phyloP scores from a whole-genome alignment of 1,140 invertebrate species.

The Amyelois transitella region DNA sequence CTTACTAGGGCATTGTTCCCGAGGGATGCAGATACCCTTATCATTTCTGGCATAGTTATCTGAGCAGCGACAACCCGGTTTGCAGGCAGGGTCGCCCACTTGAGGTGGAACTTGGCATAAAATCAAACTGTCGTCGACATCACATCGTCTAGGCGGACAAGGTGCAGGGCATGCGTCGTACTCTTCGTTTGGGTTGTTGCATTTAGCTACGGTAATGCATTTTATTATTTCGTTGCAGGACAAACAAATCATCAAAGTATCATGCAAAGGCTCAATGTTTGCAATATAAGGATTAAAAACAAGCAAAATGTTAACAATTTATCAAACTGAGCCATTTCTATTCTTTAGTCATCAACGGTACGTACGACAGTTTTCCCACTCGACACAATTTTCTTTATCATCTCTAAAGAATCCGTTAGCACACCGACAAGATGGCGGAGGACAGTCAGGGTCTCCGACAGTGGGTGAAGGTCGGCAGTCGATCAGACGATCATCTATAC shows the following conservation, averaged over 20 bases:
- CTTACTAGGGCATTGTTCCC: conserved; percentile 15
- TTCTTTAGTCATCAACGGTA: too few species aligned
- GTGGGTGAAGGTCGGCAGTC: conserved; percentile 11
- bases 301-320: too few species aligned
- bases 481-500: conserved; percentile 12
- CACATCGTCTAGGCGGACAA: conserved; percentile 12
- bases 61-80: conserved; percentile 19
- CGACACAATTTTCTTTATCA: conserved; percentile 6
- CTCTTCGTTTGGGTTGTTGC: conserved; percentile 10
- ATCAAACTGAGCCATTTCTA: too few species aligned
- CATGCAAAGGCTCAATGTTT: too few species aligned
- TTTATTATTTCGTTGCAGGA: not conserved
- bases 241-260: not conserved
- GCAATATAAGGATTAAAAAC: too few species aligned
- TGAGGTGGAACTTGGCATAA: conserved; percentile 12
- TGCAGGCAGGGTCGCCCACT: conserved; percentile 14
- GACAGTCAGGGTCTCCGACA: conserved; percentile 14
- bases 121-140: conserved; percentile 9
- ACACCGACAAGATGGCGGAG: conserved; percentile 4
- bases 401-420: conserved; percentile 5
- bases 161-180: conserved; percentile 8
- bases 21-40: conserved; percentile 13
- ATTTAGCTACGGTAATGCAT: not conserved
- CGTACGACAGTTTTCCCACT: conserved; percentile 5
- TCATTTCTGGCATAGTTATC: conserved; percentile 19